A percentile compares a stretch with the other conserved stretches of the same genome.
Conservation (phyloP, 37 sponge, comb jelly and placozoan species). For the Ianthella basta region DNA sequence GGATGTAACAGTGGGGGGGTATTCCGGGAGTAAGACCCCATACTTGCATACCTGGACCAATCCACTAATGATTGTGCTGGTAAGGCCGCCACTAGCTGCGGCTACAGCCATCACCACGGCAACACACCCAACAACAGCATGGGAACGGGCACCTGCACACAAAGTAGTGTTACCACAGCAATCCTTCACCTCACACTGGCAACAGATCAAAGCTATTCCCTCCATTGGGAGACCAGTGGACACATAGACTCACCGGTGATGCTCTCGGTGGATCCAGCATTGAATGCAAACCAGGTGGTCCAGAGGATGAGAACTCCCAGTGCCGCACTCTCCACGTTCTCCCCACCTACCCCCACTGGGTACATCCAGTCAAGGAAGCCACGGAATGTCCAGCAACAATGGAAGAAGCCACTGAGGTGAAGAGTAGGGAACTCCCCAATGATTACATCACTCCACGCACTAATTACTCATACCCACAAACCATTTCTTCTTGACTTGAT, state of each 20-base stretch:
- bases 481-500: too few species aligned
- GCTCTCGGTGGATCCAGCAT: slow-evolving; percentile 83
- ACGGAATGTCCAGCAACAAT: background rate
- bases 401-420: too few species aligned
- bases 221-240: too few species aligned
- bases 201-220: too few species aligned
- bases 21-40: background rate
- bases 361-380: slow-evolving; percentile 81
- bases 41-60: slow-evolving; percentile 63
- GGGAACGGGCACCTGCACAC: slow-evolving; percentile 49
- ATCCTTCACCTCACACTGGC: too few species aligned
- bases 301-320: slow-evolving; percentile 87
- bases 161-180: background rate
- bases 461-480: too few species aligned
- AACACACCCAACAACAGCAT: slow-evolving; percentile 81
- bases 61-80: slow-evolving; percentile 64
- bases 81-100: slow-evolving; percentile 72
- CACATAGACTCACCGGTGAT: slow-evolving; percentile 44
- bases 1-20: too few species aligned
- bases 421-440: too few species aligned
- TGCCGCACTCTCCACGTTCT: slow-evolving; percentile 88
- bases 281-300: slow-evolving; percentile 94
- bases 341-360: slow-evolving; percentile 80
- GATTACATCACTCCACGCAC: too few species aligned
- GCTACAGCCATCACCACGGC: slow-evolving; percentile 80